phyloP scores from a whole-genome alignment of 2,888 invertebrate genomes.

The Drosophila atripex region DNA sequence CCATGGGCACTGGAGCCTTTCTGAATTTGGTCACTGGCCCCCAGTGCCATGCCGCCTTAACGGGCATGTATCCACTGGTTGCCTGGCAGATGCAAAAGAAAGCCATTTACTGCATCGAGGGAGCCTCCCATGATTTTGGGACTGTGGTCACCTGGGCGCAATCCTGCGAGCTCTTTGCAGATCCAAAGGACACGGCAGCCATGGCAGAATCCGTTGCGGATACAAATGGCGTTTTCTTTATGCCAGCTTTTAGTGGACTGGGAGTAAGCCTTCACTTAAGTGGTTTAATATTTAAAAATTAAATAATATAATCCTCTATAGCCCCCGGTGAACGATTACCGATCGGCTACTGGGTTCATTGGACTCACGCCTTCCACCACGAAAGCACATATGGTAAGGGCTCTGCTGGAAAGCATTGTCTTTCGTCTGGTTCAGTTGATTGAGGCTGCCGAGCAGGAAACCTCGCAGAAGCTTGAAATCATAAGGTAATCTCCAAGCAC shows the following conservation, averaged over 20 bases:
- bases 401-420: slow-evolving; percentile 93
- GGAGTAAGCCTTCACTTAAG: slow-evolving; percentile 87
- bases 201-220: slow-evolving; percentile 89
- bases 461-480: slow-evolving; percentile 85
- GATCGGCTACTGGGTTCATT: slow-evolving; percentile 93
- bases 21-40: slow-evolving; percentile 92
- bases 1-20: slow-evolving; percentile 96
- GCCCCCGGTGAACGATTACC: slow-evolving; percentile 95
- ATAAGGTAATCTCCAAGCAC: slow-evolving; percentile 85
- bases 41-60: slow-evolving; percentile 90
- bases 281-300: not conserved
- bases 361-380: slow-evolving; percentile 88
- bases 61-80: slow-evolving; percentile 95
- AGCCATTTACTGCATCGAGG: slow-evolving; percentile 92
- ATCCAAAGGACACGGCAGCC: slow-evolving; percentile 87
- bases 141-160: slow-evolving; percentile 94
- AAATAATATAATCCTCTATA: slow-evolving; percentile 78
- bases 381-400: slow-evolving; percentile 91
- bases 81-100: slow-evolving; percentile 88
- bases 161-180: slow-evolving; percentile 87
- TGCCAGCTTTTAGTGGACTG: slow-evolving; percentile 95
- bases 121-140: slow-evolving; percentile 94
- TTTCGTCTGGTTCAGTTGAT: slow-evolving; percentile 92
- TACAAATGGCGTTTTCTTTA: slow-evolving; percentile 92
- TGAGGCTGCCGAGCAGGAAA: slow-evolving; percentile 89